Evolutionary conservation across 2,113 vertebrate species (phyloP).

Genomic region (Sylvietta virens): DNA sequence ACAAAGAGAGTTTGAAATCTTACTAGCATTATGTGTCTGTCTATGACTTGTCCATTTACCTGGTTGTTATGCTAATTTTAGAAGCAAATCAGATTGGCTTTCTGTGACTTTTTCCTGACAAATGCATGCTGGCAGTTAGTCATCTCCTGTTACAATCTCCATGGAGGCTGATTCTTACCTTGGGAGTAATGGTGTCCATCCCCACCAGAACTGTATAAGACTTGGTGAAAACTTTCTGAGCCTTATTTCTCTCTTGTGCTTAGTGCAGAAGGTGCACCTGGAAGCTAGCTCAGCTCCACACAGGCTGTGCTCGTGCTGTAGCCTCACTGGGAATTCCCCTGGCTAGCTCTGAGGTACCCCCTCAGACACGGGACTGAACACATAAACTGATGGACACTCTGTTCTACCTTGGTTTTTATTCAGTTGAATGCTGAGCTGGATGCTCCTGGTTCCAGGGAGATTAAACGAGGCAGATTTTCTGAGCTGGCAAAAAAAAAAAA

Average conservation of each 20-base stretch:
- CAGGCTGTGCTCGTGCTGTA: accelerated
- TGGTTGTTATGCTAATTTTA: neutral
- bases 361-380: accelerated
- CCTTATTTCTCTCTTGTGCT: neutral
- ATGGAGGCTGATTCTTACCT: neutral
- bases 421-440: neutral
- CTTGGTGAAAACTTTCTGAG: neutral
- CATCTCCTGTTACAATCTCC: neutral
- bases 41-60: neutral
- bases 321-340: neutral
- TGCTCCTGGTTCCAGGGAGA: neutral
- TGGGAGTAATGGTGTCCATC: neutral
- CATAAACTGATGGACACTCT: neutral
- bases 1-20: neutral
- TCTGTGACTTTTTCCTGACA: neutral
- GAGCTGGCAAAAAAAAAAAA: neutral
- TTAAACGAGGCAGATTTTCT: neutral
- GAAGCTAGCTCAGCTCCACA: neutral
- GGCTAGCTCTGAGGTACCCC: accelerated
- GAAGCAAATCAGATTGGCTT: neutral
- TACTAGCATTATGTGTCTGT: neutral
- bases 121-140: neutral
- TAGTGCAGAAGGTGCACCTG: too few relatives aligned
- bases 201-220: neutral
- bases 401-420: neutral